Conservation (phyloP, 2,113 vertebrate species). For the Empidonax traillii region DNA sequence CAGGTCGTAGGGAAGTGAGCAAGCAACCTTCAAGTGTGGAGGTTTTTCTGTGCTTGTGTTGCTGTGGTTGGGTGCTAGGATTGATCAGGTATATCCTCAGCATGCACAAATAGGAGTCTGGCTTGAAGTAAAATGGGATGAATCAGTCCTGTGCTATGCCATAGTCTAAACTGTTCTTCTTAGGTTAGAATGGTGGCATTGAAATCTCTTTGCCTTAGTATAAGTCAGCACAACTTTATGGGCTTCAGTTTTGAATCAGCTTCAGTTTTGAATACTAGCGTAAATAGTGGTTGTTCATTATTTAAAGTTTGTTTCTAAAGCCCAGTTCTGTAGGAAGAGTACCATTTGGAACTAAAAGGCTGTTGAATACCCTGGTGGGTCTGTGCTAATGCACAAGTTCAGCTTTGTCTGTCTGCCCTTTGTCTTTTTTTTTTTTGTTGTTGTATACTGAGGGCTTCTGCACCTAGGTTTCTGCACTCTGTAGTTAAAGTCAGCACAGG, state of each 20-base stretch:
- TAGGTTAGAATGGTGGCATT: background rate
- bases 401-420: background rate
- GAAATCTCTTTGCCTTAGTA: background rate
- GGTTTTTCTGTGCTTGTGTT: background rate
- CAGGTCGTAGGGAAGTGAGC: background rate
- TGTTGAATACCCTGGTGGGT: background rate
- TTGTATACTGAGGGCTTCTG: conserved; percentile 5
- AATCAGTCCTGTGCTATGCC: background rate
- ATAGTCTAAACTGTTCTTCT: background rate
- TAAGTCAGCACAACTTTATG: background rate
- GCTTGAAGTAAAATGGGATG: background rate
- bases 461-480: background rate
- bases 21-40: background rate
- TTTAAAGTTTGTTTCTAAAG: background rate
- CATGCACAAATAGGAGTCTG: background rate
- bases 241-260: background rate
- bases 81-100: background rate
- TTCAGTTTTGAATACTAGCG: background rate
- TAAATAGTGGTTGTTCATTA: background rate
- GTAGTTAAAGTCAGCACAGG: background rate
- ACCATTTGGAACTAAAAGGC: background rate
- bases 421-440: background rate
- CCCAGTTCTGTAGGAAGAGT: background rate
- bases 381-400: background rate
- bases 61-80: background rate